Conservation (phyloP, 2,797 vertebrate species). For the Amblyopsis hoosieri region DNA sequence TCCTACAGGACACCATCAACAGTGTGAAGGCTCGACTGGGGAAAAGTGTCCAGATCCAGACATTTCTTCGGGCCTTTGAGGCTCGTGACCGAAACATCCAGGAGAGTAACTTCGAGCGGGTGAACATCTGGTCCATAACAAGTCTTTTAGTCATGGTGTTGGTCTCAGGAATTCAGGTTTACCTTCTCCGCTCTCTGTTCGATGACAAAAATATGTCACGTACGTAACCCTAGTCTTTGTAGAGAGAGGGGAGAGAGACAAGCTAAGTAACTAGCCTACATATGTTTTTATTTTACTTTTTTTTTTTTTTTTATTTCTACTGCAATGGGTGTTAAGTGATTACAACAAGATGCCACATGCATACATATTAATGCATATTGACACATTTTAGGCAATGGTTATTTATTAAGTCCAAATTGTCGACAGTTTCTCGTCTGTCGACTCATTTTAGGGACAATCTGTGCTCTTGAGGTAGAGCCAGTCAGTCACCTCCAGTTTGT, state of each 20-base stretch:
- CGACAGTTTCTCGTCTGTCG: not conserved
- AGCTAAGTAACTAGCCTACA: slow-evolving; percentile 12
- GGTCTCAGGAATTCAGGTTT: slow-evolving; percentile 91
- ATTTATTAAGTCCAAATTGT: slow-evolving; percentile 7
- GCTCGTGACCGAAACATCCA: slow-evolving; percentile 96
- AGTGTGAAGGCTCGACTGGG: slow-evolving; percentile 91
- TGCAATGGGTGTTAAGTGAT: slow-evolving; percentile 8
- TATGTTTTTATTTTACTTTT: slow-evolving; percentile 3
- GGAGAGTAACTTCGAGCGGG: slow-evolving; percentile 93
- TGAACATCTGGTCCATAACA: slow-evolving; percentile 93
- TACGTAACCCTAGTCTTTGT: slow-evolving; percentile 74
- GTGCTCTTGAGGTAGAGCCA: slow-evolving; percentile 5
- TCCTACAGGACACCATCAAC: slow-evolving; percentile 91
- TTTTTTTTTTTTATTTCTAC: not conserved
- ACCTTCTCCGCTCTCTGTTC: slow-evolving; percentile 92
- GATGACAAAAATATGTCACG: slow-evolving; percentile 91
- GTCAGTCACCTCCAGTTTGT: not conserved
- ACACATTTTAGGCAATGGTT: slow-evolving; percentile 12
- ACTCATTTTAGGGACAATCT: not conserved
- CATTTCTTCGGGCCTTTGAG: slow-evolving; percentile 91
- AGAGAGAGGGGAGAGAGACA: slow-evolving; percentile 15
- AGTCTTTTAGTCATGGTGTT: slow-evolving; percentile 88
- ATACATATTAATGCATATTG: slow-evolving; percentile 2
- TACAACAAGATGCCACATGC: slow-evolving; percentile 1
- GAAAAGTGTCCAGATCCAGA: slow-evolving; percentile 95